These are phyloP conservation scores for Drosophila hawaiiensis DNA, from an alignment of 2,888 invertebrate genomes.

Conservation along the genomic window DNA sequence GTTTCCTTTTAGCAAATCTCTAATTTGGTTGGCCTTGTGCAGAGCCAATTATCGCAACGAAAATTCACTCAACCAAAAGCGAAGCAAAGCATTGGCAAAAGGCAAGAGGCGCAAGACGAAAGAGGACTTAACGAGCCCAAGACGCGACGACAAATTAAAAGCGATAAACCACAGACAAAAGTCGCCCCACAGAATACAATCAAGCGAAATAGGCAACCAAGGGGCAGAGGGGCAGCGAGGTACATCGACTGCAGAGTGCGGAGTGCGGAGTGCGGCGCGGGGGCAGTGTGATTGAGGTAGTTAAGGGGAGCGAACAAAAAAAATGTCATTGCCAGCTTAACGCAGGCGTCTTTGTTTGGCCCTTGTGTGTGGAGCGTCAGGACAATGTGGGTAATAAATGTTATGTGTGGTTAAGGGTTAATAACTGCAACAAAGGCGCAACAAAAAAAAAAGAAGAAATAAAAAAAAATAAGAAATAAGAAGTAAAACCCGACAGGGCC, in stretches of 20 bases:
- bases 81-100: constrained; percentile 30
- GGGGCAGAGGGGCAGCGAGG: not conserved
- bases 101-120: constrained; percentile 16
- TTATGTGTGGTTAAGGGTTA: constrained; percentile 84
- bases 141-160: constrained; percentile 72
- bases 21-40: constrained; percentile 56
- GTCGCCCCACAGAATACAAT: constrained; percentile 67
- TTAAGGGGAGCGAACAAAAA: constrained; percentile 11
- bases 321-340: constrained; percentile 81
- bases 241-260: not conserved
- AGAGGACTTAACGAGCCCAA: constrained; percentile 48
- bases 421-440: constrained; percentile 77
- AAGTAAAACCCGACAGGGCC: constrained; percentile 59
- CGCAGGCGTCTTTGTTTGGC: constrained; percentile 71
- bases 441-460: not conserved
- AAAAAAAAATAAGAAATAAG: constrained; percentile 14
- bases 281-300: not conserved
- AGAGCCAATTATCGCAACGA: constrained; percentile 58
- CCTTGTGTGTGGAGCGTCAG: constrained; percentile 29
- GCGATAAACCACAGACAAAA: constrained; percentile 79
- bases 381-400: constrained; percentile 81
- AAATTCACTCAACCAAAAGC: constrained; percentile 41
- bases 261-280: not conserved
- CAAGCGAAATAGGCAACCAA: constrained; percentile 51
- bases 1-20: constrained; percentile 47